Percentiles rank a stretch among this genome's conserved stretches.
Evolutionary conservation across 2,797 vertebrate genomes (phyloP).

Genomic region (Apogon hyalosoma): DNA sequence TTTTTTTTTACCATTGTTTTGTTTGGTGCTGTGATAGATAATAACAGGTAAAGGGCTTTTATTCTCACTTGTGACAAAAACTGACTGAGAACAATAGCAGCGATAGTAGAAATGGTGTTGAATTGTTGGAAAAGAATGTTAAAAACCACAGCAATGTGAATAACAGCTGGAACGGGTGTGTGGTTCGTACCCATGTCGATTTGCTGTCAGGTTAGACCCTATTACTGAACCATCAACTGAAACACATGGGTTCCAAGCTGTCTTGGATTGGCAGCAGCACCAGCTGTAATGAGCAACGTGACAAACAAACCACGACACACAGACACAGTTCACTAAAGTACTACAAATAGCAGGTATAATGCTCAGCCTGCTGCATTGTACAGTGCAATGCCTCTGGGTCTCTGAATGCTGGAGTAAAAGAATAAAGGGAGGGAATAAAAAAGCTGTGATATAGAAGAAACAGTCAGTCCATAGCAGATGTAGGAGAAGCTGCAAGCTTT

Average conservation of each 20-base stretch:
- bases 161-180: constrained; percentile 4
- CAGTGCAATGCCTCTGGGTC: neutral
- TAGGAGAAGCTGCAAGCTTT: constrained; percentile 31
- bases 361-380: neutral
- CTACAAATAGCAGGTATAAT: neutral
- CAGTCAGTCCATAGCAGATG: constrained; percentile 2
- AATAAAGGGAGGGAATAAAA: neutral
- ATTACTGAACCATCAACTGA: constrained; percentile 22
- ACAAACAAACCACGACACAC: neutral
- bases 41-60: no score
- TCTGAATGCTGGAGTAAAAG: neutral
- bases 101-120: no score
- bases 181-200: neutral
- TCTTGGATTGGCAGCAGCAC: neutral
- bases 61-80: no score
- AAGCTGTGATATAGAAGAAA: neutral
- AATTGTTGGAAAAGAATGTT: no score
- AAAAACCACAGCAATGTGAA: neutral
- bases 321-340: neutral
- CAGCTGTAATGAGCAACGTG: neutral
- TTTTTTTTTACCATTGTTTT: no score
- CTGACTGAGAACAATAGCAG: no score
- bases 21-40: no score
- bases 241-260: neutral
- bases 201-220: constrained; percentile 1